phyloP scores from a whole-genome alignment of 2,113 vertebrate genomes.

The Promerops cafer region DNA sequence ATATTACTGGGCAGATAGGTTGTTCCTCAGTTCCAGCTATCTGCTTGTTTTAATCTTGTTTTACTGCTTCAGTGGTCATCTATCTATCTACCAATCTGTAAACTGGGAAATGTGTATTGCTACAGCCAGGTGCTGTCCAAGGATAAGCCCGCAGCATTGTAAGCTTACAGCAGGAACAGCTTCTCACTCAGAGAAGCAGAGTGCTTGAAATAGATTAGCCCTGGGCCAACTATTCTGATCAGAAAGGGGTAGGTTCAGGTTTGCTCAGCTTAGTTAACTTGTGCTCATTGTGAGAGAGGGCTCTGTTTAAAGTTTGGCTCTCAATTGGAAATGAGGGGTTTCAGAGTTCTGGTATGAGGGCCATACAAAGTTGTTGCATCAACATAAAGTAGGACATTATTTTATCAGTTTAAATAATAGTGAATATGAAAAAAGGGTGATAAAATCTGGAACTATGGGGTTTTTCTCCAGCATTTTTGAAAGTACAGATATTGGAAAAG shows the following conservation, averaged over 20 bases:
- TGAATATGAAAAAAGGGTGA: background rate
- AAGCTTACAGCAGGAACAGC: background rate
- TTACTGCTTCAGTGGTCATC: background rate
- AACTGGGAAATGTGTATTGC: background rate
- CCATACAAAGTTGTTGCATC: background rate
- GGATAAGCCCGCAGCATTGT: background rate
- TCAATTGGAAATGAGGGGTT: background rate
- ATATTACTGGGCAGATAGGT: background rate
- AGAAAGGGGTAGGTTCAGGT: background rate
- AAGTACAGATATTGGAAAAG: background rate
- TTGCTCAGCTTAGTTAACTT: background rate
- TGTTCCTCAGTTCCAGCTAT: background rate
- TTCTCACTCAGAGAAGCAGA: background rate
- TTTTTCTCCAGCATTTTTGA: background rate
- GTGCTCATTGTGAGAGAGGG: accelerated
- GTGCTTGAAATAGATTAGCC: background rate
- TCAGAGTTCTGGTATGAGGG: background rate
- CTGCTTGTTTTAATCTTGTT: background rate
- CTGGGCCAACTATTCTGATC: background rate
- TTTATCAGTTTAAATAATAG: background rate
- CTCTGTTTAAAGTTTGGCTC: background rate
- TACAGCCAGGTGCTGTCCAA: background rate
- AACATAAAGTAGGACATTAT: background rate
- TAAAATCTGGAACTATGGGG: background rate
- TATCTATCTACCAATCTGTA: background rate